Percentiles rank a stretch among this genome's conserved stretches.
Evolutionary conservation across 2,797 vertebrate species (phyloP).

Genomic region (Galago senegalensis): DNA sequence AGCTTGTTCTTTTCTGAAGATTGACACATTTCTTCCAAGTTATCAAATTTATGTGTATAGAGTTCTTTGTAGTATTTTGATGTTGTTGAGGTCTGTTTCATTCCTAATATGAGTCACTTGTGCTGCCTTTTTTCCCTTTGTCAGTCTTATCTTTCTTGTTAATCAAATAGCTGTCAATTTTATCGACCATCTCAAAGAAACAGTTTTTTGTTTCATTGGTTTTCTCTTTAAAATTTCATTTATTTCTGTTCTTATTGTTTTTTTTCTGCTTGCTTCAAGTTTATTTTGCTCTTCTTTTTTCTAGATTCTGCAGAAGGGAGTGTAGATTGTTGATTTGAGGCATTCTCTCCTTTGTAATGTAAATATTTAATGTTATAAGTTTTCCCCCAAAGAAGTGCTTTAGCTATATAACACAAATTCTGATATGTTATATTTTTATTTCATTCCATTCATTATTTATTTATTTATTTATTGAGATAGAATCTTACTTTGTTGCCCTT

Average conservation of each 20-base stretch:
- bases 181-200: not conserved
- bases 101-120: not conserved
- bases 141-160: not conserved
- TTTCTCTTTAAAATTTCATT: not conserved
- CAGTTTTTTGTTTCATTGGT: not conserved
- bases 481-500: too few species aligned
- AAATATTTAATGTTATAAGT: constrained; percentile 23
- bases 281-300: not conserved
- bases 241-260: not conserved
- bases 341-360: not conserved
- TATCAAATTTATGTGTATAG: not conserved
- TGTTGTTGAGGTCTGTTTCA: not conserved
- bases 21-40: not conserved
- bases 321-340: not conserved
- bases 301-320: not conserved
- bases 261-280: not conserved
- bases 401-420: not conserved
- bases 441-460: not conserved
- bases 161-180: not conserved
- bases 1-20: not conserved
- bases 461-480: not conserved
- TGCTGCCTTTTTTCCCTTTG: not conserved
- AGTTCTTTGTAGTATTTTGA: not conserved
- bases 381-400: not conserved
- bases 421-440: not conserved